Percentiles rank a stretch among this genome's conserved stretches.
phyloP scores from a whole-genome alignment of 2,797 vertebrate species.

The Alcedo atthis region DNA sequence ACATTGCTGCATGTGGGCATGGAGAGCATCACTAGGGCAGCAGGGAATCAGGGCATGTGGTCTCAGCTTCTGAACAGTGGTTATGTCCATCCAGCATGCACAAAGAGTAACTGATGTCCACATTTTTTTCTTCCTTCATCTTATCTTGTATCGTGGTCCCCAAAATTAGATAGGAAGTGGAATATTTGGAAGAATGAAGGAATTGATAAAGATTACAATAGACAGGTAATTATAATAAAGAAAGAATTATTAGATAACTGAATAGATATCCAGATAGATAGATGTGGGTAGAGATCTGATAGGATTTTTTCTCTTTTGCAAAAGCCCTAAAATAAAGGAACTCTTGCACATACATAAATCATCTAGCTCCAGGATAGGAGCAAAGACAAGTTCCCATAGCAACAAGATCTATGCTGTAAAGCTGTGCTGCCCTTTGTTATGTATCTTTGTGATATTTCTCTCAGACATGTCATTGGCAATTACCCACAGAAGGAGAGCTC shows the following conservation, averaged over 20 bases:
- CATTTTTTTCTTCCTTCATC: not conserved
- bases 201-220: conserved; percentile 47
- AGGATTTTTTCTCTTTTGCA: conserved; percentile 51
- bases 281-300: conserved; percentile 54
- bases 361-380: conserved; percentile 68
- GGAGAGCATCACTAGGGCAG: not conserved
- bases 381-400: conserved; percentile 78
- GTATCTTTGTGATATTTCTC: conserved; percentile 78
- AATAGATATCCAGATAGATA: conserved; percentile 30
- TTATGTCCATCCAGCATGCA: not conserved
- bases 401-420: conserved; percentile 78
- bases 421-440: conserved; percentile 77
- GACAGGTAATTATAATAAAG: conserved; percentile 70
- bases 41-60: not conserved
- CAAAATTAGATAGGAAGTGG: conserved; percentile 1
- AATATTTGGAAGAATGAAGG: conserved; percentile 26
- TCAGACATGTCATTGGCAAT: conserved; percentile 79
- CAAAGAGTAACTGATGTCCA: not conserved
- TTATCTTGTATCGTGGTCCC: not conserved
- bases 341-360: conserved; percentile 79
- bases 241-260: conserved; percentile 68
- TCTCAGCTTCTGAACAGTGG: not conserved
- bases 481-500: conserved; percentile 75
- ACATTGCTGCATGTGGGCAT: not conserved
- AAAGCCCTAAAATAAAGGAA: conserved; percentile 72